Evolutionary conservation across 2,797 vertebrate genomes (phyloP), one percentile per base, ranked within the genome.

Genomic region (Nannoperca obscura): DNA sequence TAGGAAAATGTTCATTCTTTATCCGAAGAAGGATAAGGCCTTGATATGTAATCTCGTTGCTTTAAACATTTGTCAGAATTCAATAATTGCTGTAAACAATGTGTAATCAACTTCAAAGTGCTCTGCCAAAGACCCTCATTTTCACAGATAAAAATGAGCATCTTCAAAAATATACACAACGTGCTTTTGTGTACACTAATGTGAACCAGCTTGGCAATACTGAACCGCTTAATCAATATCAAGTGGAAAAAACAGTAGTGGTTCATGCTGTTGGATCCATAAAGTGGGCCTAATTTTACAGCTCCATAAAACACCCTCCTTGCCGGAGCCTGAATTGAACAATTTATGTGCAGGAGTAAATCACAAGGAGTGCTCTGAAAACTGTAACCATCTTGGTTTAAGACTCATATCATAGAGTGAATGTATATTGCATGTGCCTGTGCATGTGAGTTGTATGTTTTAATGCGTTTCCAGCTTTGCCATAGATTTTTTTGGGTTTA

Each of bases 21-120:
- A 82, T 91, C 86, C 86, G 58, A 84, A 83, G 74, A 84, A 82
- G 89, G 84, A 87, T 86, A 81, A 83, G 73, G 85, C 89, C 89
- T 90, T 93, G 93, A 91, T 91, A 92, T 92, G 88, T 83, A 94
- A 93, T 93, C 91, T 85, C 17, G 76, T 67, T 90, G 86, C 83
- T 94, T 94, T 93, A 94, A 94, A 94, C 91, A 93, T 93, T 93
- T 94, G 90, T 93, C 92, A 92, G 91, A 90, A 90, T 90, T 90
- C 87, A 94, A 91, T 93, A 93, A 94, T 93, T 93, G 85, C 80
- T 83, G 84, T 94, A 92, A 94, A 92, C 91, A 91, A 74, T n/a
- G 49, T 86, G 87, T 91, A 94, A 94, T 95, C 91, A 93, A 84
- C 85, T 91, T 92, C 80, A 91, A 91, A 89, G 85, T 59, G 61